Evolutionary conservation across 2,797 vertebrate genomes (phyloP), one percentile per base, ranked within the genome.

Genomic region (Chelidonichthys spinosus): DNA sequence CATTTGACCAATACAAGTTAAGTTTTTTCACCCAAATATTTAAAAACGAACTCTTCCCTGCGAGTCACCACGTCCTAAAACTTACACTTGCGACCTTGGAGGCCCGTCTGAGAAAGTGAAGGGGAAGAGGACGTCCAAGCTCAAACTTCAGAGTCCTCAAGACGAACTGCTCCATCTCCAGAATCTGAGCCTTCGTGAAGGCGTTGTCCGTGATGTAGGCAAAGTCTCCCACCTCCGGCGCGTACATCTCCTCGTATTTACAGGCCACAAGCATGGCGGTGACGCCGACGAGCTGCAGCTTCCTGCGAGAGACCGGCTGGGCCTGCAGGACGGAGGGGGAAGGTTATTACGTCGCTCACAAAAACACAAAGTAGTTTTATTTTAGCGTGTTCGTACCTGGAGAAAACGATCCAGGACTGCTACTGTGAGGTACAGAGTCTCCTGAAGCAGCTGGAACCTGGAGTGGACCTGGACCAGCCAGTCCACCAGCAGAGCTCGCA

Each of bases 391-490:
- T 1, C n/a, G 33, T 67, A 96, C 98, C 91, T 99, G 98, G 11
- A 99, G 93, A 50, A 97, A 99, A 0, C 97, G 96, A 79, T 99
- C 98, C 78, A 99, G 92, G 74, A 98, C 5, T 0, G 96, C 96
- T 11, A 99, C 88, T 0, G 96, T 96, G 95, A 98, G 96, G 88
- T 97, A 99, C 74, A 99, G 92, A 0, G 98, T 98, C 79, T 99
- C 98, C 89, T 97, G 97, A 87, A 99, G 92, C 60, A 99, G 95
- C 81, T 94, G 95, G 84, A 99, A 98, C 63, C 95, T 95, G 49
- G 96, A 95, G 86, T 98, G 97, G 33, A 99, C 97, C 85, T 98
- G 97, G 60, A 98, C 92, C n/a, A 99, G 94, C 98, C 98, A 99
- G 90, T 99, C 98, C 1, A 99, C 87, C 39, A 99, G 92, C 15